Percentiles rank a stretch among this genome's conserved stretches.
Conservation (phyloP, 1,140 invertebrate species). For the Zaprionus kolodkinae region DNA sequence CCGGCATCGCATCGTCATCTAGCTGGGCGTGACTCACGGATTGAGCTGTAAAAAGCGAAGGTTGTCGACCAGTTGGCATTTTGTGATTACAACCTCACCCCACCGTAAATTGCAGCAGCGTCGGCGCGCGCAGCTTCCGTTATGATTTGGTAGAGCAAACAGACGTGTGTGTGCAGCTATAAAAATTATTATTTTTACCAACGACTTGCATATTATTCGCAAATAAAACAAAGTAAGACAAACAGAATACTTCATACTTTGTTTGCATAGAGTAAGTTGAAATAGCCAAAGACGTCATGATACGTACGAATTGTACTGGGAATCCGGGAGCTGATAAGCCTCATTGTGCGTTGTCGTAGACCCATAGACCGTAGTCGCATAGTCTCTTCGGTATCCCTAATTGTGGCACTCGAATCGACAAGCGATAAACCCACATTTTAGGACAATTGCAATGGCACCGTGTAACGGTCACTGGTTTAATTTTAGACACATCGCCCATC, state of each 20-base stretch:
- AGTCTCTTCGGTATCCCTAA: not conserved
- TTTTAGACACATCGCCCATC: constrained; percentile 49
- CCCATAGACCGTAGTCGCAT: not conserved
- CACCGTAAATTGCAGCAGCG: not conserved
- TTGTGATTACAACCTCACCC: constrained; percentile 16
- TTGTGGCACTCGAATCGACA: not conserved
- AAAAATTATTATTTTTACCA: not conserved
- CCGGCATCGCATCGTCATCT: constrained; percentile 16
- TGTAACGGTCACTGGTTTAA: constrained; percentile 62
- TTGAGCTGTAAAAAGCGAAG: constrained; percentile 14
- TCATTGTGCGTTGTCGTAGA: not conserved
- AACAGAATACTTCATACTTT: not conserved
- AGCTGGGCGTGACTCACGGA: constrained; percentile 43
- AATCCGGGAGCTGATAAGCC: constrained; percentile 45
- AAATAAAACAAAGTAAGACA: constrained; percentile 54
- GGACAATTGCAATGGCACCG: constrained; percentile 25
- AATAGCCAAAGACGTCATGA: constrained; percentile 56
- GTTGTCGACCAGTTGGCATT: constrained; percentile 47
- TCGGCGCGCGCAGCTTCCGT: constrained; percentile 9
- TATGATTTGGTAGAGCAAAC: constrained; percentile 6
- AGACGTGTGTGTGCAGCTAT: not conserved
- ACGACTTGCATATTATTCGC: not conserved
- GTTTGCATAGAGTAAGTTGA: not conserved
- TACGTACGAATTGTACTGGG: not conserved
- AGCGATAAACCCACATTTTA: not conserved